These are phyloP conservation scores for Dendrocincla tyrannina DNA, from an alignment of 2,797 vertebrate genomes.

Conservation along the genomic window DNA sequence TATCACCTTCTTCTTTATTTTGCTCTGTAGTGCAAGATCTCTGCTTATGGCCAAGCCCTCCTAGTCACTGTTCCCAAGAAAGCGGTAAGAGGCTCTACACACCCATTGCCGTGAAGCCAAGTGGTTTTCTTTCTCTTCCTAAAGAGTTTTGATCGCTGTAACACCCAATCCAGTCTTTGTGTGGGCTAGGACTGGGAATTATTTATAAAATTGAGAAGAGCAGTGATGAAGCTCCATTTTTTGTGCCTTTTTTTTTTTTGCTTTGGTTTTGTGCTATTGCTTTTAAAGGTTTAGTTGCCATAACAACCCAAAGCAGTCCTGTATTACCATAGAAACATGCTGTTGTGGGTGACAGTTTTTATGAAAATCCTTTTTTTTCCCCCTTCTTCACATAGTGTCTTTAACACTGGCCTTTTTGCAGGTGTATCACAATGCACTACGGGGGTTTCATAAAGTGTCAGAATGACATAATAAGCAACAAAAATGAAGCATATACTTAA, in stretches of 20 bases:
- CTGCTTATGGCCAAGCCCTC: not conserved
- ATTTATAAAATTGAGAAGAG: not conserved
- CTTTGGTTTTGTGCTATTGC: slow-evolving; percentile 46
- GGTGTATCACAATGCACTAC: not conserved
- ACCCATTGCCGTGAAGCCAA: not conserved
- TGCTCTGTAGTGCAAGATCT: not conserved
- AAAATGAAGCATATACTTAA: not conserved
- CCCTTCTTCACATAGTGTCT: not conserved
- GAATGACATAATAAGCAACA: not conserved
- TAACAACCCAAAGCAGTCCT: slow-evolving; percentile 53
- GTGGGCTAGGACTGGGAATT: not conserved
- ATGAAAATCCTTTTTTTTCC: not conserved
- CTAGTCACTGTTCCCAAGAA: not conserved
- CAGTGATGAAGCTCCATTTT: not conserved
- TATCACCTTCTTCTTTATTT: not conserved
- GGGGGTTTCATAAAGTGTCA: not conserved
- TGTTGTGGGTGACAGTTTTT: slow-evolving; percentile 46
- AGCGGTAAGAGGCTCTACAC: not conserved
- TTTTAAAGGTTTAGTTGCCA: slow-evolving; percentile 65
- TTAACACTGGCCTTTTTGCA: slow-evolving; percentile 11
- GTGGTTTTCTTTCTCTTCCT: not conserved
- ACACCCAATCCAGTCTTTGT: not conserved
- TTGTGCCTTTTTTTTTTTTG: not conserved
- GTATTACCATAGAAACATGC: slow-evolving; percentile 61
- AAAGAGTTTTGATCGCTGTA: not conserved